Evolutionary conservation across 2,797 vertebrate genomes (phyloP).

Genomic region (Phataginus tricuspis): DNA sequence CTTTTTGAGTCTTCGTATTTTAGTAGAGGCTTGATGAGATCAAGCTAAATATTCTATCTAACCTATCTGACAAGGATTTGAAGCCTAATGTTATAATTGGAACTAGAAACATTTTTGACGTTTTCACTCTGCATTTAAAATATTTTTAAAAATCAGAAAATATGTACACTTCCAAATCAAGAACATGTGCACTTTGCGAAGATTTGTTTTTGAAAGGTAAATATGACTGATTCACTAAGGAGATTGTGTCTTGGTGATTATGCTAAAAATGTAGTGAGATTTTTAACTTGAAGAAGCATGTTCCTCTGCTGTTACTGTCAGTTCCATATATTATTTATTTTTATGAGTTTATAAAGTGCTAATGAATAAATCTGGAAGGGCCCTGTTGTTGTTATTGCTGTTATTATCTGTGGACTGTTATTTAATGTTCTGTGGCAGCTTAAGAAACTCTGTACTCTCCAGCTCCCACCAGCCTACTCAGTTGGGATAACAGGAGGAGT

Average conservation of each 20-base stretch:
- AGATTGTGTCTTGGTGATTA: constrained; percentile 49
- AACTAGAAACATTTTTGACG: constrained; percentile 36
- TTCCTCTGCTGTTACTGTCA: neutral
- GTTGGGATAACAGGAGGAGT: neutral
- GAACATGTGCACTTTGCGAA: neutral
- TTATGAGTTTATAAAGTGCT: constrained; percentile 56
- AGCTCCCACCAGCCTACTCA: neutral
- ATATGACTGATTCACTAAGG: constrained; percentile 27
- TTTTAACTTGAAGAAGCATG: constrained; percentile 35
- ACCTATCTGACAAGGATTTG: neutral
- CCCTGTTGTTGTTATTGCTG: neutral
- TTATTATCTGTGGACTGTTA: constrained; percentile 43
- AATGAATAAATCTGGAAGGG: constrained; percentile 61
- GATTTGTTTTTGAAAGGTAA: constrained; percentile 52
- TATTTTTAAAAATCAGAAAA: constrained; percentile 30
- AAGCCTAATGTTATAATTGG: constrained; percentile 14
- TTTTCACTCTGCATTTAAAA: constrained; percentile 29
- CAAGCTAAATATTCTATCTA: constrained; percentile 12
- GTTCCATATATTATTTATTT: constrained; percentile 56
- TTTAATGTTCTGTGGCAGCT: constrained; percentile 60
- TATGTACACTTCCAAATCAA: neutral
- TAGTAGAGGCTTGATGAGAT: neutral
- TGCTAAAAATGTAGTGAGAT: constrained; percentile 13
- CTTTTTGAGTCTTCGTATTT: neutral
- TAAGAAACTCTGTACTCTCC: constrained; percentile 29